These are phyloP conservation scores for Galago senegalensis DNA, from an alignment of 2,797 vertebrate genomes.

Conservation along the genomic window DNA sequence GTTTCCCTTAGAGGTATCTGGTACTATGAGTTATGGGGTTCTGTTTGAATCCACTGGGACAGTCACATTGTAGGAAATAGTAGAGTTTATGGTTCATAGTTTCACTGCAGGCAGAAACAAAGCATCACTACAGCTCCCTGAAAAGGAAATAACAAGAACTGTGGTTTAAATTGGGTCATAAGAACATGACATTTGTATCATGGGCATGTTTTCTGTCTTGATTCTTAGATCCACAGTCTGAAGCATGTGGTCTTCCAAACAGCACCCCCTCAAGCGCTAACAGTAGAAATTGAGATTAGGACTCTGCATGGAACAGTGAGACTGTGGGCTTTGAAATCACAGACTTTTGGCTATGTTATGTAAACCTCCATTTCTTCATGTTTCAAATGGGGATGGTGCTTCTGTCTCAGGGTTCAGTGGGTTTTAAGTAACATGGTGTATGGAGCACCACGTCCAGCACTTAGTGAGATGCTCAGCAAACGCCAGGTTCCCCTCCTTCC, in stretches of 20 bases:
- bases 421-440: not conserved
- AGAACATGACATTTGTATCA: slow-evolving; percentile 1
- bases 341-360: not conserved
- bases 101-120: slow-evolving; percentile 23
- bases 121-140: not conserved
- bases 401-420: not conserved
- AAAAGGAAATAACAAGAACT: not conserved
- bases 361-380: not conserved
- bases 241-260: slow-evolving; percentile 33
- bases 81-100: slow-evolving; percentile 46
- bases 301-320: not conserved
- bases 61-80: not conserved
- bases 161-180: not conserved
- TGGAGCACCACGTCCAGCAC: too few species aligned
- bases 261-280: not conserved
- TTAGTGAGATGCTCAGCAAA: not conserved
- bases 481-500: not conserved
- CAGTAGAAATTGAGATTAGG: slow-evolving; percentile 17
- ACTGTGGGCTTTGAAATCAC: not conserved
- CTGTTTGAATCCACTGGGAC: slow-evolving; percentile 20
- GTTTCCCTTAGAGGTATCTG: slow-evolving; percentile 44
- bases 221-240: slow-evolving; percentile 32
- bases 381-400: not conserved
- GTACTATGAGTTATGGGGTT: not conserved
- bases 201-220: not conserved